These are phyloP conservation scores for Esox masquinongy DNA, from an alignment of 2,797 vertebrate genomes.

Conservation along the genomic window DNA sequence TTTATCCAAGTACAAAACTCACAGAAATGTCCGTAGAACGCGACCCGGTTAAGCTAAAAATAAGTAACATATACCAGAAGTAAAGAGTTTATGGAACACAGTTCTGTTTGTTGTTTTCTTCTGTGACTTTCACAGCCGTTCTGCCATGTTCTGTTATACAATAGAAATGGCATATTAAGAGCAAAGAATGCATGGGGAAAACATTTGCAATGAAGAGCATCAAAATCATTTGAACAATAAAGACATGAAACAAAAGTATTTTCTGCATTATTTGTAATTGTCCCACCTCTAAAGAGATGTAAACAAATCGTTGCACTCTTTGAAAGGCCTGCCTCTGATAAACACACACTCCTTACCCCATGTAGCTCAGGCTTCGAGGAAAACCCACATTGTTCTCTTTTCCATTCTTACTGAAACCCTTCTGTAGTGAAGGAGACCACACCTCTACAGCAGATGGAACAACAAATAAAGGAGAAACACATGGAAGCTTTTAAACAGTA, in stretches of 20 bases:
- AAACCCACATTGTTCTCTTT: slow-evolving; percentile 32
- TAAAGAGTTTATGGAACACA: too few relatives aligned
- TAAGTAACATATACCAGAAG: too few relatives aligned
- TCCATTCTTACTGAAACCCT: slow-evolving; percentile 13
- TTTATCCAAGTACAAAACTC: too few relatives aligned
- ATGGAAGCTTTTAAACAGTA: not conserved
- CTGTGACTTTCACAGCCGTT: too few relatives aligned
- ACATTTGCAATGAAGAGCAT: not conserved
- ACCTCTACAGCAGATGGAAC: slow-evolving; percentile 12
- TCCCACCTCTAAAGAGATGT: not conserved
- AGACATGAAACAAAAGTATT: not conserved
- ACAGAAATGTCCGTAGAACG: too few relatives aligned
- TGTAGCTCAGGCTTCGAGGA: slow-evolving; percentile 4
- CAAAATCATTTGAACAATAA: not conserved
- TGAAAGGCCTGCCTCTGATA: not conserved
- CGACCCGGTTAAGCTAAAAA: too few relatives aligned
- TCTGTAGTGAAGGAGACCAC: slow-evolving; percentile 16
- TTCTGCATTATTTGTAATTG: not conserved
- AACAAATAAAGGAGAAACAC: slow-evolving; percentile 9
- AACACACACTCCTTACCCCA: not conserved
- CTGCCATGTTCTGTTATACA: too few relatives aligned
- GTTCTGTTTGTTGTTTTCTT: too few relatives aligned
- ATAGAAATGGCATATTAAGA: too few relatives aligned
- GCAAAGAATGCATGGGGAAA: not conserved
- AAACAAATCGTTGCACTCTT: not conserved